A percentile compares a stretch with the other conserved stretches of the same genome.
These are phyloP conservation scores for Mesocricetus auratus DNA, from an alignment of 2,113 vertebrate species.

Conservation along the genomic window DNA sequence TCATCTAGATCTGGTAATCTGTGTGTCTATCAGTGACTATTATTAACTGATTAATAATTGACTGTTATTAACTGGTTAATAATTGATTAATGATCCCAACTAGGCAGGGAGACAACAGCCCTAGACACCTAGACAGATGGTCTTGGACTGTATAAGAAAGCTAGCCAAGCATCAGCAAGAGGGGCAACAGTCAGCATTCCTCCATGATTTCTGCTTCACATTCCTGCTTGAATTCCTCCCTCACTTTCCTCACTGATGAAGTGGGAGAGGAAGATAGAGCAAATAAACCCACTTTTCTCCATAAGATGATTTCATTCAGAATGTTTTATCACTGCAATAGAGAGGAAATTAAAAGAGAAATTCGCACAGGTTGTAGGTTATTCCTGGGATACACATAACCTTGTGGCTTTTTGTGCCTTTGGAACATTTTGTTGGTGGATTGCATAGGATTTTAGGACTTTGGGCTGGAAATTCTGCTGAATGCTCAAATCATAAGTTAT, in stretches of 20 bases:
- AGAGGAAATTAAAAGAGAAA: no score
- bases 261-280: background rate
- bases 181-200: background rate
- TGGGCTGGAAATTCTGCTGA: background rate
- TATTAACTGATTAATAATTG: background rate
- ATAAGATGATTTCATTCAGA: background rate
- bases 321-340: background rate
- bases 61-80: background rate
- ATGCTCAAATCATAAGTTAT: background rate
- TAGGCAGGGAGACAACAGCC: fast-evolving
- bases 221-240: background rate
- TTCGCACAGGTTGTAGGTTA: no score
- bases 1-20: background rate
- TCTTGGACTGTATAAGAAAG: background rate
- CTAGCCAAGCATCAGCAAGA: background rate
- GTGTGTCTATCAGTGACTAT: background rate
- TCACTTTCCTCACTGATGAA: background rate
- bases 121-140: no score
- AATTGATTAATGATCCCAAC: background rate
- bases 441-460: background rate
- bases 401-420: no score
- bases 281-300: background rate
- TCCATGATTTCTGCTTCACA: background rate
- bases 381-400: no score
- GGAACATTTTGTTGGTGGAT: background rate